Percentiles rank a stretch among this genome's conserved stretches.
Evolutionary conservation across 2,113 vertebrate genomes (phyloP).

Genomic region (Oncorhynchus keta): DNA sequence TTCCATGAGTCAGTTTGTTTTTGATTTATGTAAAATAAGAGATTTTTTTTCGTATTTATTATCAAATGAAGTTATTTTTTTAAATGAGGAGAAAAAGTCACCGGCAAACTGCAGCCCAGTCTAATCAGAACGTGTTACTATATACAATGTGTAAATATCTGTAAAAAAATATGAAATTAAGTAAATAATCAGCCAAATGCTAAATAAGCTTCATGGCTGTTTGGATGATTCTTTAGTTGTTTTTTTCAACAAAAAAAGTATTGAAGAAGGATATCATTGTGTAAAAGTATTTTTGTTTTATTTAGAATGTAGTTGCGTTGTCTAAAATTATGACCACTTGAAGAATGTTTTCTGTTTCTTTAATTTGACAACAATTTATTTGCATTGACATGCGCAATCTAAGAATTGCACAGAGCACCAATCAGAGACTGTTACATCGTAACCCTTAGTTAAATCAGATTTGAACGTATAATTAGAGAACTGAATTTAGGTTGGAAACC

Average conservation of each 20-base stretch:
- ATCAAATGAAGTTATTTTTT: conserved; percentile 79
- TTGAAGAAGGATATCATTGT: conserved; percentile 75
- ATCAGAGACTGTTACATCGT: conserved; percentile 68
- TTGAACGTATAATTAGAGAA: conserved; percentile 81
- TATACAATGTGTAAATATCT: conserved; percentile 83
- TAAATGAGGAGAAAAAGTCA: too few relatives aligned
- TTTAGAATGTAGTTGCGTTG: conserved; percentile 56
- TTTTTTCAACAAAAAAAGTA: conserved; percentile 28
- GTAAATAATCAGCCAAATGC: conserved; percentile 86
- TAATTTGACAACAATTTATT: conserved; percentile 3
- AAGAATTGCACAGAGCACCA: not conserved
- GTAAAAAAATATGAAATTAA: conserved; percentile 66
- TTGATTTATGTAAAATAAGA: conserved; percentile 89
- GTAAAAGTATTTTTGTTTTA: conserved; percentile 62
- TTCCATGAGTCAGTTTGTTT: conserved; percentile 93
- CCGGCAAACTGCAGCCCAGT: conserved; percentile 60
- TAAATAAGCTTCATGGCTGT: conserved; percentile 75
- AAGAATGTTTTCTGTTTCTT: conserved; percentile 32
- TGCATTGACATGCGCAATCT: conserved; percentile 32
- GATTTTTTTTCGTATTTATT: conserved; percentile 98
- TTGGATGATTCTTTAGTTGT: conserved; percentile 47
- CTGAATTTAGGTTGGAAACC: conserved; percentile 83
- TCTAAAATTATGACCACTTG: conserved; percentile 56
- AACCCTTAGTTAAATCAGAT: conserved; percentile 45
- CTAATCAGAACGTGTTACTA: conserved; percentile 75